These are phyloP conservation scores for Chaunax sp. DNA, from an alignment of 2,797 vertebrate species.

Conservation along the genomic window DNA sequence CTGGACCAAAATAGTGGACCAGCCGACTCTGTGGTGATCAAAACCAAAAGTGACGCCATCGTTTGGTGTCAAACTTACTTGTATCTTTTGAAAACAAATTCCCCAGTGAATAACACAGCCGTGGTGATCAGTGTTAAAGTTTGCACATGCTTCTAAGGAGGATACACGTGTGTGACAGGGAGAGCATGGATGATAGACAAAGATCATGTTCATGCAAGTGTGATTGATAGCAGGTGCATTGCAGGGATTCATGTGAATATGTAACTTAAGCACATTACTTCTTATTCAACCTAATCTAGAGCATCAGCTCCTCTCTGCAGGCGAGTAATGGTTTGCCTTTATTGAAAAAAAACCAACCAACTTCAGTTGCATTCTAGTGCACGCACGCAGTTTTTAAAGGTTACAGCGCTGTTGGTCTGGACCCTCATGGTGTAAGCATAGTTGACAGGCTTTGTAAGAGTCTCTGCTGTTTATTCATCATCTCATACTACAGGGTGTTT, in stretches of 20 bases:
- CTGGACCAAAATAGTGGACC: not conserved
- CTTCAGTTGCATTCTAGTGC: slow-evolving; percentile 15
- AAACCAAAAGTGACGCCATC: slow-evolving; percentile 5
- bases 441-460: slow-evolving; percentile 7
- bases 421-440: not conserved
- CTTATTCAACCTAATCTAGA: slow-evolving; percentile 51
- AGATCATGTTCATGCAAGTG: slow-evolving; percentile 27
- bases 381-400: slow-evolving; percentile 33
- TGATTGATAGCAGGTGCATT: slow-evolving; percentile 27
- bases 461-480: not conserved
- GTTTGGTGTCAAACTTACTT: slow-evolving; percentile 4
- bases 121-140: not conserved
- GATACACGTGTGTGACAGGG: slow-evolving; percentile 6
- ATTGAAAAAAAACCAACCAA: not conserved
- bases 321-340: slow-evolving; percentile 14
- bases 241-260: slow-evolving; percentile 58
- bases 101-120: not conserved
- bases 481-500: not conserved
- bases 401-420: slow-evolving; percentile 9
- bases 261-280: slow-evolving; percentile 55
- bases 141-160: slow-evolving; percentile 2
- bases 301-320: slow-evolving; percentile 50
- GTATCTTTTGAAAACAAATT: not conserved
- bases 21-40: not conserved
- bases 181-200: slow-evolving; percentile 20